Conservation (phyloP, 2,888 invertebrate species). For the Thalpophila matura region DNA sequence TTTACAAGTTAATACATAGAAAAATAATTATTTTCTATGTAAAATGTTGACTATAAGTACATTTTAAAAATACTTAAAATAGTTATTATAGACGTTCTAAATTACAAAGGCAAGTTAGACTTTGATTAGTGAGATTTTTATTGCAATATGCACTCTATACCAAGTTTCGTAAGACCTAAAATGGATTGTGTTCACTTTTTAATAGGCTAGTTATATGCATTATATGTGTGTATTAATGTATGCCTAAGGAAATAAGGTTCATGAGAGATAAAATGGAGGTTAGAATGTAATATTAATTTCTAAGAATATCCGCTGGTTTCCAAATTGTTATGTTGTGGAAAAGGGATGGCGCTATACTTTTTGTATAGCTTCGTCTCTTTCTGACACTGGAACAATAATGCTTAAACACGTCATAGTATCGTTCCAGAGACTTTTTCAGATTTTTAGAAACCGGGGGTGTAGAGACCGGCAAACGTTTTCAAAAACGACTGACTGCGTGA, state of each 20-base stretch:
- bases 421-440: too few relatives aligned
- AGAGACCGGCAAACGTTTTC: too few relatives aligned
- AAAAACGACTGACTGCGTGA: too few relatives aligned
- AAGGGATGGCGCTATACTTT: too few relatives aligned
- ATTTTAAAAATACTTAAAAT: slow-evolving; percentile 1
- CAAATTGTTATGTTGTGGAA: too few relatives aligned
- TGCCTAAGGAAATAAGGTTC: slow-evolving; percentile 66
- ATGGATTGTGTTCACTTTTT: slow-evolving; percentile 52
- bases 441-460: too few relatives aligned
- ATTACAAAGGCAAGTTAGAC: slow-evolving; percentile 15
- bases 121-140: slow-evolving; percentile 5
- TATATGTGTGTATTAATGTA: slow-evolving; percentile 80
- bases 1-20: not conserved
- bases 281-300: slow-evolving; percentile 22
- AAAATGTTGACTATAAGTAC: not conserved
- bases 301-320: too few relatives aligned
- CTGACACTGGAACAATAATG: too few relatives aligned
- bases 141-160: slow-evolving; percentile 27
- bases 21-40: slow-evolving; percentile 5
- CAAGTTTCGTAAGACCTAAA: slow-evolving; percentile 48
- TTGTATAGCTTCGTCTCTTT: too few relatives aligned
- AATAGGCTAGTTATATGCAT: slow-evolving; percentile 85
- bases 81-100: slow-evolving; percentile 14
- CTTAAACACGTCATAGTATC: too few relatives aligned
- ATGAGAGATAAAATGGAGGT: slow-evolving; percentile 40